These are phyloP conservation scores for Arvicanthis niloticus DNA, from an alignment of 2,113 vertebrate species.

Conservation along the genomic window DNA sequence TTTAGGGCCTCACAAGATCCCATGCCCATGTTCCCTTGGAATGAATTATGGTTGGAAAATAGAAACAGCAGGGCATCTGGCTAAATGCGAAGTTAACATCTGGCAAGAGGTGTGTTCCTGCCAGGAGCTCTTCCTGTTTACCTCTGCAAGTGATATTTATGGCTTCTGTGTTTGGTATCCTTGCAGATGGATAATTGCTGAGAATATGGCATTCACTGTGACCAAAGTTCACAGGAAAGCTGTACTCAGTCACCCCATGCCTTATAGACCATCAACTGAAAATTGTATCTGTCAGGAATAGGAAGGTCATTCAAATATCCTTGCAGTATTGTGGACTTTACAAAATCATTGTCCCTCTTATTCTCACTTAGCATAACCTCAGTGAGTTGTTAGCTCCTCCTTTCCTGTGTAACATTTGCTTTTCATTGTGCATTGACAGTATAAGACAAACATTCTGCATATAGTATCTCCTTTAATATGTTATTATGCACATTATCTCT, in stretches of 20 bases:
- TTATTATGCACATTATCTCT: neutral
- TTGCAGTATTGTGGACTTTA: neutral
- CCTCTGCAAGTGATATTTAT: neutral
- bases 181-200: neutral
- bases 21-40: neutral
- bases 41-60: slow-evolving; percentile 13
- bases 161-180: neutral
- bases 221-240: neutral
- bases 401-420: neutral
- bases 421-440: neutral
- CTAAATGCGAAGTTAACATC: slow-evolving; percentile 51
- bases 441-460: neutral
- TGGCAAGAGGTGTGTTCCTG: slow-evolving; percentile 15
- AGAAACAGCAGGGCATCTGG: neutral
- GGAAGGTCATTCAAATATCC: neutral
- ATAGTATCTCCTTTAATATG: neutral
- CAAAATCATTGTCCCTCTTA: neutral
- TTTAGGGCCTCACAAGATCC: neutral
- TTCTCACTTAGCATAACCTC: neutral
- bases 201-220: neutral
- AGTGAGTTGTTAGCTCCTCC: neutral
- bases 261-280: neutral
- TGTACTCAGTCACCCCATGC: neutral
- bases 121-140: neutral
- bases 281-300: neutral